Evolutionary conservation across 2,113 vertebrate species (phyloP).

Genomic region (Arenaria interpres): DNA sequence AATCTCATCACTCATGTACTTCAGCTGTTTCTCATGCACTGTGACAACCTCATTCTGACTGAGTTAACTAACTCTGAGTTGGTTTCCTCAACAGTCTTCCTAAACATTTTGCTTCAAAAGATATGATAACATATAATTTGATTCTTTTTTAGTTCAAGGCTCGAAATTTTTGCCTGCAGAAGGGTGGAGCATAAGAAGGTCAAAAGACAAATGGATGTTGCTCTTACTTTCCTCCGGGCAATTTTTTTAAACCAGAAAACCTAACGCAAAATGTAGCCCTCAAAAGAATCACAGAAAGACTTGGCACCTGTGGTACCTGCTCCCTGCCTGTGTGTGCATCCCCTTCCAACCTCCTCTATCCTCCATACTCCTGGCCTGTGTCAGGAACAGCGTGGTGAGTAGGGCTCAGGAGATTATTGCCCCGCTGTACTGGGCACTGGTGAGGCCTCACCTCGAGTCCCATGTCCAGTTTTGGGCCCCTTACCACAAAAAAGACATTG

Average conservation of each 20-base stretch:
- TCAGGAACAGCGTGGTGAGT: no score
- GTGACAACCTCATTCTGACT: background rate
- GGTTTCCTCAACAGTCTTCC: background rate
- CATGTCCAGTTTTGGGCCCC: no score
- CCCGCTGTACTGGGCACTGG: no score
- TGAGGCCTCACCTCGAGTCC: no score
- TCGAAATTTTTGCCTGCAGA: background rate
- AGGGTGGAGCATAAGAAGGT: background rate
- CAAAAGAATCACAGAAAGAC: background rate
- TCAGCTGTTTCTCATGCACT: background rate
- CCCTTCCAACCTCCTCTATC: background rate
- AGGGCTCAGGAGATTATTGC: no score
- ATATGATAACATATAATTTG: constrained; percentile 9
- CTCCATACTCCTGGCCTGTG: background rate
- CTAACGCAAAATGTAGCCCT: background rate
- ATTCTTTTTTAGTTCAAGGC: background rate
- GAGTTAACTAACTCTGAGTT: background rate
- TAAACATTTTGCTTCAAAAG: constrained; percentile 15
- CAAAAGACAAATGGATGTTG: background rate
- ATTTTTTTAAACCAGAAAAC: background rate
- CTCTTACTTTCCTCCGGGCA: background rate
- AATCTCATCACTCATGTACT: background rate
- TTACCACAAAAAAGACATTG: no score
- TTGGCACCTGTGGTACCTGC: background rate
- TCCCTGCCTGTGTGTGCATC: background rate